These are phyloP conservation scores for Heterohyrax brucei DNA, from an alignment of 2,797 vertebrate genomes.

Conservation along the genomic window DNA sequence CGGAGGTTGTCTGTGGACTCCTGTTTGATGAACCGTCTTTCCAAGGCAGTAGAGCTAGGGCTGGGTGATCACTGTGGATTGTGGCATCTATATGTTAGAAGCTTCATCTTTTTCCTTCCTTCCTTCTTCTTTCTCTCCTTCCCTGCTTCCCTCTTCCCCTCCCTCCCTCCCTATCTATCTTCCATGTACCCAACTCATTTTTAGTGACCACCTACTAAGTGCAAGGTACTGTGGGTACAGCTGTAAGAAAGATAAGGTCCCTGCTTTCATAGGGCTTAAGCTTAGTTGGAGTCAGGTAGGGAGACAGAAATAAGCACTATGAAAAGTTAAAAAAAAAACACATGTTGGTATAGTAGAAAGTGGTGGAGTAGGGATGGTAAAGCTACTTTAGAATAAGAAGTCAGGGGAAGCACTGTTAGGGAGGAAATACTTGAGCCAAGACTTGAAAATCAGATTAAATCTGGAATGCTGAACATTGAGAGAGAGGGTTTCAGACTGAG, in stretches of 20 bases:
- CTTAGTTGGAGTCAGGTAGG: not conserved
- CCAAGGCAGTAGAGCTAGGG: not conserved
- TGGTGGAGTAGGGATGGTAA: not conserved
- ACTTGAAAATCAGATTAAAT: not conserved
- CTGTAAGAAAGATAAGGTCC: not conserved
- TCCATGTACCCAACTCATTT: not conserved
- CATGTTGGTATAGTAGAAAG: not conserved
- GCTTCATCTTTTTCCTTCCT: not conserved
- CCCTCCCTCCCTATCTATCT: not conserved
- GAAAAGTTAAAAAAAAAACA: slow-evolving; percentile 29
- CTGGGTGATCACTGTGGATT: not conserved
- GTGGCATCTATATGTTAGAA: not conserved
- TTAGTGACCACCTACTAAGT: not conserved
- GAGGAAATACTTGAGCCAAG: not conserved
- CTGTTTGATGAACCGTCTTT: not conserved
- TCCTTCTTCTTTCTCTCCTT: not conserved
- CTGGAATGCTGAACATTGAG: not conserved
- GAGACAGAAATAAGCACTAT: not conserved
- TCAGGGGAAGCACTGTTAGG: not conserved
- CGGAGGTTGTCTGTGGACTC: not conserved
- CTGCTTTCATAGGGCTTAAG: not conserved
- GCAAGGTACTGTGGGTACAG: not conserved
- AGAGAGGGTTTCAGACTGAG: not conserved
- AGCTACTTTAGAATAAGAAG: not conserved
- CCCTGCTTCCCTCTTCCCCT: no score